These are phyloP conservation scores for Castor canadensis DNA, from an alignment of 2,113 vertebrate species.

Conservation along the genomic window DNA sequence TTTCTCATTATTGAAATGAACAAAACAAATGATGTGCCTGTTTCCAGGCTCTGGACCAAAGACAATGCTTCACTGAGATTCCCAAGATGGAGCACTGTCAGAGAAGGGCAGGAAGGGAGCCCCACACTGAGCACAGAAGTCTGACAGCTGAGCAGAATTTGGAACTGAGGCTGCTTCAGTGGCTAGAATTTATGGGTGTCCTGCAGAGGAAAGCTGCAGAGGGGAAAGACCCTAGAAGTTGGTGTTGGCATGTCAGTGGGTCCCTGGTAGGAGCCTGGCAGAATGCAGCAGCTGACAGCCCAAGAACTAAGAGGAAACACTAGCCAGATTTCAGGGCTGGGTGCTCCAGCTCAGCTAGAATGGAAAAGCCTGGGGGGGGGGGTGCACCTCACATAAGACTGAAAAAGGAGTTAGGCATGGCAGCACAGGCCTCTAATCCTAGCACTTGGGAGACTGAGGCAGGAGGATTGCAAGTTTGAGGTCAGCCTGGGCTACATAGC, in stretches of 20 bases:
- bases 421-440: not conserved
- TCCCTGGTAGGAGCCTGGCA: not conserved
- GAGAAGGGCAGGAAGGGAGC: not conserved
- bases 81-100: not conserved
- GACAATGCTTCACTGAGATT: not conserved
- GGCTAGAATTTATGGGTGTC: not conserved
- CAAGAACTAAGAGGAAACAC: not conserved
- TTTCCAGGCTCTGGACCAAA: not conserved
- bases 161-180: not conserved
- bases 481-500: not conserved
- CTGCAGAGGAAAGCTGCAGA: not conserved
- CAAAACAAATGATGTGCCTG: not conserved
- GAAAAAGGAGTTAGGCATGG: not conserved
- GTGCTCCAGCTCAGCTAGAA: not conserved
- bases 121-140: fast-evolving
- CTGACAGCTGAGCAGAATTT: not conserved
- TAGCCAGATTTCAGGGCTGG: not conserved
- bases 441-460: not conserved
- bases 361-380: not conserved
- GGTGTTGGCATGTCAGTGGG: no score
- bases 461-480: not conserved
- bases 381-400: not conserved
- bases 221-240: not conserved
- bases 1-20: not conserved
- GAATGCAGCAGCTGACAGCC: not conserved